Conservation (phyloP, 2,113 vertebrate species). For the Pelmatolapia mariae region DNA sequence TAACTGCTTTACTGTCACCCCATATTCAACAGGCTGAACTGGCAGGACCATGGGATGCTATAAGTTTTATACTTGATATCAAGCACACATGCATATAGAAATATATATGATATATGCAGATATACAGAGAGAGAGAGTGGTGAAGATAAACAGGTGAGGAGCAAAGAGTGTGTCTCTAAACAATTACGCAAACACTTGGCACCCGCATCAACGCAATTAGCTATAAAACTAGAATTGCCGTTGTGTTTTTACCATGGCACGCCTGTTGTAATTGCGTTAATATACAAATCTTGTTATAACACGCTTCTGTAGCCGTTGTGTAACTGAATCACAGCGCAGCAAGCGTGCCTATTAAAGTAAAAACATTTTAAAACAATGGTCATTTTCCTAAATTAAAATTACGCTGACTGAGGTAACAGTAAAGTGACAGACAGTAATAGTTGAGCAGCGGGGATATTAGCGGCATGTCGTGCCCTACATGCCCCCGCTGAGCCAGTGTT, state of each 20-base stretch:
- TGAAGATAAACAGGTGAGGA: not conserved
- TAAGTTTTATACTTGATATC: not conserved
- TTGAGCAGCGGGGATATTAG: not conserved
- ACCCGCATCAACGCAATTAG: not conserved
- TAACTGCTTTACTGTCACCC: not conserved
- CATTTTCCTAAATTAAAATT: not conserved
- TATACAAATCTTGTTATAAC: not conserved
- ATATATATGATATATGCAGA: not conserved
- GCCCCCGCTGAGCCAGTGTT: not conserved
- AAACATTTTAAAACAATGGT: not conserved
- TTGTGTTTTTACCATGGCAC: not conserved
- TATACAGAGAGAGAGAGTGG: not conserved
- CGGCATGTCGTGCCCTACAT: not conserved
- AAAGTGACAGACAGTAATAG: not conserved
- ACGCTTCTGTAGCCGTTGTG: not conserved
- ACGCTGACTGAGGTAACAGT: not conserved
- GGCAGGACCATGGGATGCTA: not conserved
- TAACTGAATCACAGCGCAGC: not conserved
- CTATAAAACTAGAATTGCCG: not conserved
- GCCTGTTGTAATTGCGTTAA: not conserved
- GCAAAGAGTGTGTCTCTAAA: not conserved
- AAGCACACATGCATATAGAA: not conserved
- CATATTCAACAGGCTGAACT: constrained; percentile 42
- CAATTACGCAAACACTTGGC: not conserved
- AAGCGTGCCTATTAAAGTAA: not conserved